Evolutionary conservation across 2,113 vertebrate species (phyloP).

Genomic region (Trochalopteron elliotii): DNA sequence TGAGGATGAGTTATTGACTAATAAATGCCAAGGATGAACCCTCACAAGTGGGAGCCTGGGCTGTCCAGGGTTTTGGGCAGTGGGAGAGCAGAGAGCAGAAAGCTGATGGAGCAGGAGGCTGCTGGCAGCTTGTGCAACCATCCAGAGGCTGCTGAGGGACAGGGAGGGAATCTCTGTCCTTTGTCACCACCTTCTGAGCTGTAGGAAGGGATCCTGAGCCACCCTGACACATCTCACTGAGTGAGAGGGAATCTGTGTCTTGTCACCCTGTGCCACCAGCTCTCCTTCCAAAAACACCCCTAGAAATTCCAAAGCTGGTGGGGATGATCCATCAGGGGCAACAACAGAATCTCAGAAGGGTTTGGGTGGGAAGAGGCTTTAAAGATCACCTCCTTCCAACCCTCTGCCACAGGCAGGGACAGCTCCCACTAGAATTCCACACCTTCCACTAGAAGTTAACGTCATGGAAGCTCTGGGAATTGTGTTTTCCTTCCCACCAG

Average conservation of each 20-base stretch:
- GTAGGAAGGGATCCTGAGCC: background rate
- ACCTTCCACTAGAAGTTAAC: background rate
- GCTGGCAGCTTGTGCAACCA: background rate
- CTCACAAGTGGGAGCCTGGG: background rate
- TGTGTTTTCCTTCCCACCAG: background rate
- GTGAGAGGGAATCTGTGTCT: background rate
- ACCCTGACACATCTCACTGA: background rate
- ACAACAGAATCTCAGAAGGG: background rate
- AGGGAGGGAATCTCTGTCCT: background rate
- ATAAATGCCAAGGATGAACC: background rate
- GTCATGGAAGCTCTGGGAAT: background rate
- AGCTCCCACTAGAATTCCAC: background rate
- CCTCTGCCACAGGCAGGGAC: background rate
- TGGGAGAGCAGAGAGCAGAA: background rate
- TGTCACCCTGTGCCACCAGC: background rate
- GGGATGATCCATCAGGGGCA: background rate
- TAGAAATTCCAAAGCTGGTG: background rate
- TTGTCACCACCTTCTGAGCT: background rate
- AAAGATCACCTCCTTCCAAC: background rate
- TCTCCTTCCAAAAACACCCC: background rate
- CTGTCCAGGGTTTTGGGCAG: rapidly evolving
- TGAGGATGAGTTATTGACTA: background rate
- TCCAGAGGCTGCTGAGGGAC: background rate
- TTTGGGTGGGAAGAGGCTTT: background rate
- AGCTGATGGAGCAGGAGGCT: background rate